Base-by-base conservation (phyloP, 2,113 vertebrate genomes). In the Electrona antarctica region DNA sequence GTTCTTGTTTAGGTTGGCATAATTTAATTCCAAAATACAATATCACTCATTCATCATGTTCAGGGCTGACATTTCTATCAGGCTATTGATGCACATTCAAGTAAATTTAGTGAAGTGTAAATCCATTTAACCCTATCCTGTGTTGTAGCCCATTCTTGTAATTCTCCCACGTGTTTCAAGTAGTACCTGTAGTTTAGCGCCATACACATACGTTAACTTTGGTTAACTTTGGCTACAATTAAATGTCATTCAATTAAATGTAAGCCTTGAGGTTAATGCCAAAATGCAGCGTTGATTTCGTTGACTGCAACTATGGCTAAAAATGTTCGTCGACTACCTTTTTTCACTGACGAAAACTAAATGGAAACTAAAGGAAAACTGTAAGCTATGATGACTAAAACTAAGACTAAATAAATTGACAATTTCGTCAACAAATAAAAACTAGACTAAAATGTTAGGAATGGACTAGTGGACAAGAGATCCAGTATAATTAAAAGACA, bases 21-120 rank as follows among this genome's bases (percentile, higher is more conserved):
- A 85, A 89, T 83, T 86, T 75, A 83, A 86, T 88, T 86, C 49
- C 73, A 82, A 74, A 83, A 81, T 59, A 79, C 76, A 78, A 76
- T 76, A 78, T 87, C 81, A 85, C 69, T 86, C 84, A 84, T 89
- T 82, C 71, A 87, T 90, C 85, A 86, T 65, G 67, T 76, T 79
- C 77, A 86, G 68, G 48, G 66, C 8, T 87, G 89, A 85, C 87
- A 82, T 90, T 85, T 85, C 73, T 65, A 76, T 82, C 71, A 73
- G 61, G 64, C 74, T 80, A 86, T 64, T 81, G 78, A 83, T 84
- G 75, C 57, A 74, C 67, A 76, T 73, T 84, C 69, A 67, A 78
- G 76, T 77, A 54, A 74, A 75, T 76, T 73, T 54, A 52, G 63
- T 56, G 57, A 77, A 75, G 56, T 74, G 69, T 77, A 60, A 85